A percentile compares a stretch with the other conserved stretches of the same genome.
Conservation (phyloP, 2,797 vertebrate genomes). For the Anisognathus igniventris region DNA sequence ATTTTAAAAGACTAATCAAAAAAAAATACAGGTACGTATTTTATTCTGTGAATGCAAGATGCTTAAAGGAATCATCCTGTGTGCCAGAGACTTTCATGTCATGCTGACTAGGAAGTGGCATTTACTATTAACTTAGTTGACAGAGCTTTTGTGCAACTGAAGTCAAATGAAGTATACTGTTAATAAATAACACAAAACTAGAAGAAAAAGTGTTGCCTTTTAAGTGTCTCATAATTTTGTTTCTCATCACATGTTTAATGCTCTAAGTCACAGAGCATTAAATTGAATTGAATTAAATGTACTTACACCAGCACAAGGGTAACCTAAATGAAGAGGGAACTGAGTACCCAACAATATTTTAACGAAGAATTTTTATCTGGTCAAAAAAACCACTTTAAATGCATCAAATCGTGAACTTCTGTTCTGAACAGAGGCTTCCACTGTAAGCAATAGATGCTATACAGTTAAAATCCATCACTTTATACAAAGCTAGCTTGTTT, state of each 20-base stretch:
- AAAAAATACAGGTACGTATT: background rate
- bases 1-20: background rate
- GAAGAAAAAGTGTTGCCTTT: background rate
- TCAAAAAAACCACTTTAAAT: background rate
- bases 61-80: background rate
- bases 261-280: background rate
- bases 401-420: background rate
- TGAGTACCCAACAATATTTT: background rate
- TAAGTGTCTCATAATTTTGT: background rate
- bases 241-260: background rate
- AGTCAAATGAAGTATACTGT: background rate
- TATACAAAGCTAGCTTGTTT: background rate
- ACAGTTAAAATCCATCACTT: background rate
- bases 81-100: background rate
- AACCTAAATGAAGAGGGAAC: background rate
- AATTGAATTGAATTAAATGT: background rate
- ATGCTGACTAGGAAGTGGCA: background rate
- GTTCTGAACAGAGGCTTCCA: background rate
- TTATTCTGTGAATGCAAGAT: background rate
- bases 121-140: background rate
- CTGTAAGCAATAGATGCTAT: background rate
- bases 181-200: constrained; percentile 2
- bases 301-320: background rate
- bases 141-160: background rate
- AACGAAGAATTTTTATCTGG: background rate